phyloP scores from a whole-genome alignment of 2,113 vertebrate species.

The Psittacula cyanocephala region DNA sequence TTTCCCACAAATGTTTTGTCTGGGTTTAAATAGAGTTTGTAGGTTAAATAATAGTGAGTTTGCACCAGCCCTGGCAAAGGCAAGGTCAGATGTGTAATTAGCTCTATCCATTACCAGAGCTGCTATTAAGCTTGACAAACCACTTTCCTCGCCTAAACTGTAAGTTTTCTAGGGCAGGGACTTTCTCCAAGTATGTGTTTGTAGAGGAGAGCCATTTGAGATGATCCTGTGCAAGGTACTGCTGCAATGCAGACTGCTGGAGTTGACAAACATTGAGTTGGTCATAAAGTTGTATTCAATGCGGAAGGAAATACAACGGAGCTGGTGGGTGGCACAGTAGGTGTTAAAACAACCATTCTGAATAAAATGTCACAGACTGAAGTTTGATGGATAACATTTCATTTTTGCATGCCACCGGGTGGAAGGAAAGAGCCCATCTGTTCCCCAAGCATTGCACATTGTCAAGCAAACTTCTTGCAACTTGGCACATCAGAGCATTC shows the following conservation, averaged over 20 bases:
- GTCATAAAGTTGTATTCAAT: background rate
- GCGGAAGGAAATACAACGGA: background rate
- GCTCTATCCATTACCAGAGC: background rate
- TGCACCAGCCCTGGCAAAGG: background rate
- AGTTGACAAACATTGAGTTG: background rate
- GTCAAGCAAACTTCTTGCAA: background rate
- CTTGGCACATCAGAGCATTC: conserved; percentile 13
- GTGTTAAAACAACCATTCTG: background rate
- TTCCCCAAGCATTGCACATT: background rate
- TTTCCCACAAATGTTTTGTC: background rate
- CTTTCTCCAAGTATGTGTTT: background rate
- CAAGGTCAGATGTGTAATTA: background rate
- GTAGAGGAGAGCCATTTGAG: background rate
- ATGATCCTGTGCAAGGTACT: background rate
- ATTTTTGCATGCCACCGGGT: background rate
- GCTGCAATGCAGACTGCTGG: background rate
- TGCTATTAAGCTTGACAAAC: background rate
- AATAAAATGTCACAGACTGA: background rate
- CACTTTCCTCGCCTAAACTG: background rate
- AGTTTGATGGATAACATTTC: conserved; percentile 35
- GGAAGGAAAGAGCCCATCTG: conserved; percentile 33
- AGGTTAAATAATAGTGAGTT: background rate
- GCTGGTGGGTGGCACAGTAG: background rate
- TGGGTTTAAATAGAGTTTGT: background rate
- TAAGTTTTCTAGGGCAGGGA: background rate